Evolutionary conservation across 2,888 invertebrate species (phyloP), one percentile per base, ranked within the genome.

Genomic region (Apodemia hepburni): DNA sequence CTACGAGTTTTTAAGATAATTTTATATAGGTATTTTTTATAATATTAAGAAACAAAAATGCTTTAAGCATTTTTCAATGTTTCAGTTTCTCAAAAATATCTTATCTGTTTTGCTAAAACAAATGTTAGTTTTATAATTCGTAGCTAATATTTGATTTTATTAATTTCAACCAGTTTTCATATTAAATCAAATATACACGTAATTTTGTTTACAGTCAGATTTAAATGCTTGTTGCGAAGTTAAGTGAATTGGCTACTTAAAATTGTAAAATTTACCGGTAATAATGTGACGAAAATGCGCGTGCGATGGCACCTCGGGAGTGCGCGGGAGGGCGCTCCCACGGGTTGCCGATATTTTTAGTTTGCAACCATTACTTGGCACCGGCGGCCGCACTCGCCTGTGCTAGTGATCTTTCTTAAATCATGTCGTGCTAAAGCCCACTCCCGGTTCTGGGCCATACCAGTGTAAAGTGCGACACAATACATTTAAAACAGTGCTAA

Each of bases 271-370:
- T 69, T 67, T 66, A 68, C 66, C 68, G 67, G 67, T 70, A 69
- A 71, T 74, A 71, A 71, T 72, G 84, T 80, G 85, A 86, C 87
- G 87, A 89, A 87, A 70, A 86, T 85, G 87, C 85, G 84, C 81
- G 80, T 81, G 83, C 78, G 84, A 82, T 82, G 81, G 83, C 82
- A 82, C 80, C 81, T 83, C 76, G 79, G 58, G 80, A 80, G 85
- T 83, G 90, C 87, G 90, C 90, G 90, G 91, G 91, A 90, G 90
- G 91, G 91, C 88, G 91, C 91, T 90, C 91, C 91, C 91, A 91
- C 91, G 91, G 91, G 90, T 91, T 88, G 86, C 87, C 83, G 92
- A 87, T 94, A 94, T 94, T 93, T 94, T 93, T 94, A 94, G 93
- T 93, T 87, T 85, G 83, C 90, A 91, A 91, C 92, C 93, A 93